A percentile compares a stretch with the other conserved stretches of the same genome.
Conservation (phyloP, 30 jellyfish, hydroid and myxozoan genomes). For the Aurelia aurita region DNA sequence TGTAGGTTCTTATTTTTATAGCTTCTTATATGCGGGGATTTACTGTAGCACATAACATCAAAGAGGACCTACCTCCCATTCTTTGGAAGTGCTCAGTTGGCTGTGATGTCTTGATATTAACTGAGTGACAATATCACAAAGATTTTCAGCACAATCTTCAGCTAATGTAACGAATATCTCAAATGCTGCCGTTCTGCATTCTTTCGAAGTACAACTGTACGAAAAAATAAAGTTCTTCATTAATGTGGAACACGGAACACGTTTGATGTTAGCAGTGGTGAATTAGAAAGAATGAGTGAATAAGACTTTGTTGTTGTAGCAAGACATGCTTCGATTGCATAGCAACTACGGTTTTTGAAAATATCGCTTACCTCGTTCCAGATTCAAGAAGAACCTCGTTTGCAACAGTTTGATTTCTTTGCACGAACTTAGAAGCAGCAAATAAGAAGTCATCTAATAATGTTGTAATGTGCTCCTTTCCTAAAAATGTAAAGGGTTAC, state of each 20-base stretch:
- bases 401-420: slow-evolving; percentile 60
- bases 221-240: neutral
- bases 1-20: too few relatives aligned
- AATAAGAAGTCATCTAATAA: slow-evolving; percentile 87
- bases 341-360: too few relatives aligned
- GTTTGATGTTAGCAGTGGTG: too few relatives aligned
- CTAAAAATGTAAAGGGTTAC: slow-evolving; percentile 1
- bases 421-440: slow-evolving; percentile 89
- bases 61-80: slow-evolving; percentile 82
- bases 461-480: slow-evolving; percentile 54
- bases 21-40: too few relatives aligned
- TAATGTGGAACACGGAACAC: too few relatives aligned
- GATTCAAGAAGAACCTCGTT: slow-evolving; percentile 65
- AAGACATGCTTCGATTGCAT: too few relatives aligned
- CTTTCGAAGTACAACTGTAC: slow-evolving; percentile 53
- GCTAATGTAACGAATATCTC: slow-evolving; percentile 88
- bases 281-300: too few relatives aligned
- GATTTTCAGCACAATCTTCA: slow-evolving; percentile 84
- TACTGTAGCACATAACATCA: too few relatives aligned
- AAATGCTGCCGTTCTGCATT: slow-evolving; percentile 92
- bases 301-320: too few relatives aligned
- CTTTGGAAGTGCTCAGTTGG: slow-evolving; percentile 77
- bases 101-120: slow-evolving; percentile 81
- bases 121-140: slow-evolving; percentile 82
- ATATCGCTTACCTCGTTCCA: slow-evolving; percentile 34